Evolutionary conservation across 2,797 vertebrate genomes (phyloP), one percentile per base, ranked within the genome.

Genomic region (Clamator glandarius): DNA sequence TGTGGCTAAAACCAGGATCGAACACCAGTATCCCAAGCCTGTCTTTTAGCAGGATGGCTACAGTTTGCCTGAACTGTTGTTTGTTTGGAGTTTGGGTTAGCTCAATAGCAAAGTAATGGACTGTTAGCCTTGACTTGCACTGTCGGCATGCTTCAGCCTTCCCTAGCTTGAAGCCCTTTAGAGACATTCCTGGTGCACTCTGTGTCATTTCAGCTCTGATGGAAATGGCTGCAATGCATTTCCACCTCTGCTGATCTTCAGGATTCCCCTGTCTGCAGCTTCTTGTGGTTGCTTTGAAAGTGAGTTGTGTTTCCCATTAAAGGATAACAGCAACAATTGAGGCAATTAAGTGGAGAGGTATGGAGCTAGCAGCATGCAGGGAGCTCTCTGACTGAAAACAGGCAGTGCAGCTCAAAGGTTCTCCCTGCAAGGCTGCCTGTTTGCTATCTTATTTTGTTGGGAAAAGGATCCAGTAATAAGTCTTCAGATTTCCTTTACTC

Each of bases 291-390:
- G 93, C 97, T 98, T 97, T 97, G 97, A 97, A 96, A 93, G 94
- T n/a, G 95, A 96, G 96, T 93, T 97, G 86, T 97, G 97, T 97
- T 98, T 97, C 96, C 97, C 92, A 97, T 98, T 97, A 97, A 90
- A 74, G 97, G 95, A 81, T 96, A 97, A 97, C 90, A 92, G 97
- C 92, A 77, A 97, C 98, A 96, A 97, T 96, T 97, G 98, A 93
- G 95, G 93, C 96, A 97, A 97, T 98, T 97, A 98, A 95, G 66
- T 59, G 89, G 96, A 96, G 97, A 89, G 90, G 95, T 67, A 54
- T 81, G 58, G 94, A 95, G 95, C 93, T 97, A 95, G 97, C 85
- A 86, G 96, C 77, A 39, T 7, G 6, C 87, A 23, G 86, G 68
- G 79, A 89, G 69, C 70, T 94, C 89, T 90, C 87, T 18, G 2